Percentiles rank a stretch among this genome's conserved stretches.
These are phyloP conservation scores for Nasonia giraulti DNA, from an alignment of 1,140 invertebrate species.

Conservation along the genomic window DNA sequence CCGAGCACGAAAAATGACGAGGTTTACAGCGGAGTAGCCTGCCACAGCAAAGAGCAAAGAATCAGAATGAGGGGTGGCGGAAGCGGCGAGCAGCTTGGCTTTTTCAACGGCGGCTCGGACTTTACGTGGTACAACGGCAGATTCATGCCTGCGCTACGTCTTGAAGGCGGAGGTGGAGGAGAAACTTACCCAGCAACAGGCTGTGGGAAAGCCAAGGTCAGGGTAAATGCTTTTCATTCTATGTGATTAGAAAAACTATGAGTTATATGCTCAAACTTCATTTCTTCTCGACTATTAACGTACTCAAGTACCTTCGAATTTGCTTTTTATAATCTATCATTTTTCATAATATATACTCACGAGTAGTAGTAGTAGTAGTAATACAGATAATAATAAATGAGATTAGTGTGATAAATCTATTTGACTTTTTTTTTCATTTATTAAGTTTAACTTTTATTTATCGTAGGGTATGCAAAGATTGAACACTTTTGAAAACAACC, in stretches of 20 bases:
- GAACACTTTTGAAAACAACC: neutral
- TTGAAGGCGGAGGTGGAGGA: constrained; percentile 50
- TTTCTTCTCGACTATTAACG: neutral
- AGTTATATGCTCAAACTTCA: neutral
- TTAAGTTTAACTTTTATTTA: neutral
- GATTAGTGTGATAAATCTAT: too few relatives aligned
- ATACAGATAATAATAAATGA: neutral
- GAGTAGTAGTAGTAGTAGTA: neutral
- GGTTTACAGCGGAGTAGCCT: neutral
- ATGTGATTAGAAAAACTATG: neutral
- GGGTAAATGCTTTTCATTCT: neutral
- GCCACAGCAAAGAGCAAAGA: neutral
- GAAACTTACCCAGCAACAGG: neutral
- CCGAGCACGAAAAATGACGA: constrained; percentile 18
- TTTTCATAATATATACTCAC: neutral
- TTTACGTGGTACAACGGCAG: constrained; percentile 44
- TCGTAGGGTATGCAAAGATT: constrained; percentile 8
- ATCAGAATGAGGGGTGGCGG: constrained; percentile 54
- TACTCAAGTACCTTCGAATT: neutral
- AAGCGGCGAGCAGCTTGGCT: constrained; percentile 7
- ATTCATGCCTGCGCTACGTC: constrained; percentile 36
- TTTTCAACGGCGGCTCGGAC: constrained; percentile 37
- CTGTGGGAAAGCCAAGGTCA: constrained; percentile 31
- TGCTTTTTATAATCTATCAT: too few relatives aligned
- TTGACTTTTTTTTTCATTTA: neutral